Conservation (phyloP, 2,113 vertebrate species). For the Sander lucioperca region DNA sequence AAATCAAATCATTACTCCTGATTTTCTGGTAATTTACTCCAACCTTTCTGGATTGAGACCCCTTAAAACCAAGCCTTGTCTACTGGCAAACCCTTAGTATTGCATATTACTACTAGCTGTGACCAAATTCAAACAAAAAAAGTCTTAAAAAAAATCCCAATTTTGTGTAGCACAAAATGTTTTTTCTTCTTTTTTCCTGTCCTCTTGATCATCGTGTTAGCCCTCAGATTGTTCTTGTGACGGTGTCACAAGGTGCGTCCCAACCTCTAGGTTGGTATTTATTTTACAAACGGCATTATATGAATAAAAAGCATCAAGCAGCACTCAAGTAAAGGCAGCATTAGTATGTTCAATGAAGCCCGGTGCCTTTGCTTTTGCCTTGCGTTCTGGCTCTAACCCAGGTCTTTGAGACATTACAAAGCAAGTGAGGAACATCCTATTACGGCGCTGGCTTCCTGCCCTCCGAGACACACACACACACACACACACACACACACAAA, state of each 20-base stretch:
- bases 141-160: neutral
- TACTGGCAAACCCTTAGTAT: neutral
- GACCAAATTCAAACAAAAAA: neutral
- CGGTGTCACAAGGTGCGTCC: neutral
- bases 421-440: constrained; percentile 71
- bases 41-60: neutral
- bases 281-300: neutral
- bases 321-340: neutral
- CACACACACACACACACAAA: constrained; percentile 11
- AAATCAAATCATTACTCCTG: neutral
- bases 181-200: neutral
- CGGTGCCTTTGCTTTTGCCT: constrained; percentile 1
- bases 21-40: neutral
- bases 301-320: neutral
- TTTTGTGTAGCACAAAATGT: neutral
- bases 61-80: neutral
- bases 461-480: constrained; percentile 14
- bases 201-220: neutral
- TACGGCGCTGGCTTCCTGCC: constrained; percentile 68
- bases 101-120: neutral
- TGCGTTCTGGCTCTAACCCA: constrained; percentile 22
- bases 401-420: constrained; percentile 59
- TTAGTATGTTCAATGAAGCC: neutral
- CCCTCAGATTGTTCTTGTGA: neutral
- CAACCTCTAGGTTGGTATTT: neutral